A percentile compares a stretch with the other conserved stretches of the same genome.
These are phyloP conservation scores for Volucella inflata DNA, from an alignment of 2,888 invertebrate genomes.

Conservation along the genomic window DNA sequence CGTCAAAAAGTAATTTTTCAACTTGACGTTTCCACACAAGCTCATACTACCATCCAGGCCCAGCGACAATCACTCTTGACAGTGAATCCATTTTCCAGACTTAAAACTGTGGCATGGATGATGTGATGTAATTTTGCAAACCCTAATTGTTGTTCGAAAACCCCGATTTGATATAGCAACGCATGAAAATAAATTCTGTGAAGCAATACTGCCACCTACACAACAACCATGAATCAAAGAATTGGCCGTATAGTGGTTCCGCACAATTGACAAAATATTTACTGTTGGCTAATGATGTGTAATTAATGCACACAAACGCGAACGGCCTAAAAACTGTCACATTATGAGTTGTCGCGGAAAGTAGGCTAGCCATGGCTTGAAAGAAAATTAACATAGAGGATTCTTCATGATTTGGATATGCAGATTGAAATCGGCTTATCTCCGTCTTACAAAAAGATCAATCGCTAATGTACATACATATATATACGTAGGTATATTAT, in stretches of 20 bases:
- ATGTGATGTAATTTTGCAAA: conserved; percentile 56
- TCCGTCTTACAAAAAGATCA: too few relatives aligned
- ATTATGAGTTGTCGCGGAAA: not conserved
- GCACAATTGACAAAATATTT: conserved; percentile 53
- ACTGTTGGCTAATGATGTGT: conserved; percentile 35
- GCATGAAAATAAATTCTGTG: conserved; percentile 47
- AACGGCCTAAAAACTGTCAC: conserved; percentile 5
- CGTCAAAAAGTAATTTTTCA: conserved; percentile 67
- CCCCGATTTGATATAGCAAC: conserved; percentile 55
- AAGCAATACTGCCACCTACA: conserved; percentile 4
- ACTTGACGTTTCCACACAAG: conserved; percentile 43
- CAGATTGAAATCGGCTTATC: too few relatives aligned
- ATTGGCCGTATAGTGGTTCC: conserved; percentile 11
- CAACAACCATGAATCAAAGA: conserved; percentile 30
- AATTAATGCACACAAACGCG: conserved; percentile 28
- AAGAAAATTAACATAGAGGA: not conserved
- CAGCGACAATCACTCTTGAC: conserved; percentile 21
- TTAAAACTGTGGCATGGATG: conserved; percentile 30
- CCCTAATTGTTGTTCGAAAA: conserved; percentile 61
- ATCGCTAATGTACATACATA: too few relatives aligned
- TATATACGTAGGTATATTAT: too few relatives aligned
- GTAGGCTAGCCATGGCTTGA: not conserved
- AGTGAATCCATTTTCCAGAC: not conserved
- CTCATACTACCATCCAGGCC: not conserved
- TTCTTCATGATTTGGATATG: too few relatives aligned